These are phyloP conservation scores for Paguma larvata DNA, from an alignment of 2,797 vertebrate genomes.

Conservation along the genomic window DNA sequence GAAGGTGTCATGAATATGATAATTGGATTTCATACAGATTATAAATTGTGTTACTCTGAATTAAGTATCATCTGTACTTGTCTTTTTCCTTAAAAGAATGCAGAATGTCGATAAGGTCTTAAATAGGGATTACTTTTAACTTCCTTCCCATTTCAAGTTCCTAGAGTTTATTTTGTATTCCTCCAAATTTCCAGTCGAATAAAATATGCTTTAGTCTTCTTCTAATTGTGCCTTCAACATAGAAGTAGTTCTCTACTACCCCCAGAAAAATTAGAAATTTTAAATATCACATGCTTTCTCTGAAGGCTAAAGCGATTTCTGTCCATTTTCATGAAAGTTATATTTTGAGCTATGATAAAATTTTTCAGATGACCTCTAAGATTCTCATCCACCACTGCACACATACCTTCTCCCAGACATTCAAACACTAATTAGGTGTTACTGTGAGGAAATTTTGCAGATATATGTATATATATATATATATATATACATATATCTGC, in stretches of 20 bases:
- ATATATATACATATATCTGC: no score
- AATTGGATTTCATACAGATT: constrained; percentile 13
- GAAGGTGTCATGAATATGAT: background rate
- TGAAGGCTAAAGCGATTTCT: background rate
- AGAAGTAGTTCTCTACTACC: background rate
- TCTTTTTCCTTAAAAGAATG: constrained; percentile 51
- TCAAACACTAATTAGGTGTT: background rate
- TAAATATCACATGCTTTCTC: background rate
- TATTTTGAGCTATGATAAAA: background rate
- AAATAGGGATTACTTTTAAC: background rate
- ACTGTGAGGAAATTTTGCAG: background rate
- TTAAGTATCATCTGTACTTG: background rate
- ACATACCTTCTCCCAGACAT: background rate
- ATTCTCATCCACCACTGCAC: background rate
- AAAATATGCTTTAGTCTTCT: background rate
- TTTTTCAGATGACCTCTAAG: background rate
- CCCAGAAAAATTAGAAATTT: background rate
- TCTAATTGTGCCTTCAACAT: background rate
- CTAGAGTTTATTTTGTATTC: constrained; percentile 22
- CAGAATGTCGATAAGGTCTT: background rate
- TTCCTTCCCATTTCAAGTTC: constrained; percentile 37
- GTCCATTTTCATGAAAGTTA: background rate
- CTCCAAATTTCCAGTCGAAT: background rate
- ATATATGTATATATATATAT: background rate
- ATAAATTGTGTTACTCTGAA: background rate